Conservation (phyloP, 2,888 invertebrate genomes). For the Sinopyrophorus schimmeli region DNA sequence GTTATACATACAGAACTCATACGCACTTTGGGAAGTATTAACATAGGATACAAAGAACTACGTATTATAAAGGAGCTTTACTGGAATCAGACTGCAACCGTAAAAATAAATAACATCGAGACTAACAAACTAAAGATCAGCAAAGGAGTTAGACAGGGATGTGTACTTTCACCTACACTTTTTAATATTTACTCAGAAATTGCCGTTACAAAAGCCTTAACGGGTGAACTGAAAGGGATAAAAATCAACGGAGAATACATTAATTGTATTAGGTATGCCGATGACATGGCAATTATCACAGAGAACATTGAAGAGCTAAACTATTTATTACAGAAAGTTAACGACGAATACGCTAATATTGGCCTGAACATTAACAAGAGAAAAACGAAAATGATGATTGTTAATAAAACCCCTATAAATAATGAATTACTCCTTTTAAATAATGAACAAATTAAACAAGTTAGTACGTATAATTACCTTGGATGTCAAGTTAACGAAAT, state of each 20-base stretch:
- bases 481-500: background rate
- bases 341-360: conserved; percentile 3
- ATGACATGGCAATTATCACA: conserved; percentile 2
- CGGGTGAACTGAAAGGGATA: background rate
- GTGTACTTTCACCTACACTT: background rate
- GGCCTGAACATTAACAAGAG: background rate
- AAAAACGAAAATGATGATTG: conserved; percentile 2
- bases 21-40: no score
- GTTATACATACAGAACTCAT: no score
- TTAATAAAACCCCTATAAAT: conserved; percentile 4
- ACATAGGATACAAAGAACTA: no score
- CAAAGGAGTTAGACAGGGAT: background rate
- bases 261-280: conserved; percentile 6
- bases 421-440: background rate
- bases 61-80: no score
- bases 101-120: background rate
- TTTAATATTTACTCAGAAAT: background rate
- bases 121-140: background rate
- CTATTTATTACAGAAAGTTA: conserved; percentile 1
- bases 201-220: background rate
- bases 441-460: background rate
- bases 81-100: background rate
- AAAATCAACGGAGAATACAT: background rate
- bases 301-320: conserved; percentile 3
- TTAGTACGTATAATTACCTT: background rate